These are phyloP conservation scores for Ceriagrion tenellum DNA, from an alignment of 2,888 invertebrate species.

Conservation along the genomic window DNA sequence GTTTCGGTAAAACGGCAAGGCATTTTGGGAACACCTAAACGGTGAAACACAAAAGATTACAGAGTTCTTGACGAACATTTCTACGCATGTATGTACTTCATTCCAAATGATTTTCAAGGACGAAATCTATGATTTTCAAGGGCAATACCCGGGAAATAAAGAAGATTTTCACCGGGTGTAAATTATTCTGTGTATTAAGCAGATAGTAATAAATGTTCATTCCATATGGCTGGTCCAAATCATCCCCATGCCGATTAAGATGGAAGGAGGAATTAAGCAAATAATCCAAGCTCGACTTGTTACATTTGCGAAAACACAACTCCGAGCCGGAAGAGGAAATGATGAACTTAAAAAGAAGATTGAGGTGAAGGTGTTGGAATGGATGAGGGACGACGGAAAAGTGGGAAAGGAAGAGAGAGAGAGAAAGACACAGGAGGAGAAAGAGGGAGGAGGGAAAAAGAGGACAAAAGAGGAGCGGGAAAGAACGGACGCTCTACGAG, in stretches of 20 bases:
- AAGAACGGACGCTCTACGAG: not conserved
- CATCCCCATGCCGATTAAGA: no score
- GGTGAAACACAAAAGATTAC: no score
- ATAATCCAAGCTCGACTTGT: not conserved
- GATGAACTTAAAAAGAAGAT: not conserved
- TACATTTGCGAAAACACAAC: not conserved
- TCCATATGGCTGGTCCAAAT: no score
- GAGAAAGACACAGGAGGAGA: not conserved
- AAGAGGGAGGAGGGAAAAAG: not conserved
- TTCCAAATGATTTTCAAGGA: no score
- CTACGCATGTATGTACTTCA: no score
- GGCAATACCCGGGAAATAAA: not conserved
- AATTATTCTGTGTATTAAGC: not conserved
- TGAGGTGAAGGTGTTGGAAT: not conserved
- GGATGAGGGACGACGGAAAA: conserved; percentile 38
- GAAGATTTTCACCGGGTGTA: not conserved
- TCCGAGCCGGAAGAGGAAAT: not conserved
- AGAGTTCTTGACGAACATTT: no score
- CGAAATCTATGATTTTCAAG: no score
- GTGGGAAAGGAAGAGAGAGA: conserved; percentile 68
- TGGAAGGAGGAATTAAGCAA: no score
- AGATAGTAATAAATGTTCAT: not conserved
- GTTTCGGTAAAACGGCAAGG: no score
- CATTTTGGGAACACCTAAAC: no score
- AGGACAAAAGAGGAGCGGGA: conserved; percentile 6